A percentile compares a stretch with the other conserved stretches of the same genome.
Evolutionary conservation across 2,113 vertebrate genomes (phyloP).

Genomic region (Empidonax traillii): DNA sequence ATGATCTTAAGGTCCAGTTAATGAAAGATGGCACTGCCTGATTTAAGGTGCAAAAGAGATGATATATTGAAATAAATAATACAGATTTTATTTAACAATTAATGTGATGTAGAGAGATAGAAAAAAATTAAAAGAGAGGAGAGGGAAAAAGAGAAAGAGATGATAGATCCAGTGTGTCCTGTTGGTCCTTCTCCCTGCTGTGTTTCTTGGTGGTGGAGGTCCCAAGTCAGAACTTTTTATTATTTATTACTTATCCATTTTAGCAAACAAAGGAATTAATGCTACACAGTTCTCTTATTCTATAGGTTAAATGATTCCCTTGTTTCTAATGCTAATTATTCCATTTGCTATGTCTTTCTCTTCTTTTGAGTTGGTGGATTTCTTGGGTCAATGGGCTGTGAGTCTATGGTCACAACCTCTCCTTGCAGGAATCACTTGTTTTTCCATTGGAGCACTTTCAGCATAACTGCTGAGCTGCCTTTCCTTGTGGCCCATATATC

Average conservation of each 20-base stretch:
- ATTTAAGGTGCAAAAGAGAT: neutral
- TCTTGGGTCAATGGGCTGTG: neutral
- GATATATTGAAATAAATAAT: neutral
- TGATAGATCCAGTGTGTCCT: neutral
- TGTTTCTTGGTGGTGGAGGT: neutral
- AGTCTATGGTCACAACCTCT: neutral
- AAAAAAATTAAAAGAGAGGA: neutral
- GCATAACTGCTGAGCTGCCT: neutral
- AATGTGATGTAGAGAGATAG: neutral
- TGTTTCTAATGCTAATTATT: neutral
- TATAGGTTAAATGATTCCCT: neutral
- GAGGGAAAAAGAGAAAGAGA: neutral
- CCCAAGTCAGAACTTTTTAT: neutral
- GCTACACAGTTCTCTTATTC: neutral
- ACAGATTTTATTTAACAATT: neutral
- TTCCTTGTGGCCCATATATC: neutral
- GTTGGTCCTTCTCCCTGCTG: neutral
- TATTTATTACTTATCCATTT: neutral
- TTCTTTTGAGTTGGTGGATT: fast-evolving
- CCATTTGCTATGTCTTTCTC: neutral
- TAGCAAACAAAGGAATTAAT: neutral
- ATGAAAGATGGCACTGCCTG: neutral
- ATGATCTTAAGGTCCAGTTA: neutral
- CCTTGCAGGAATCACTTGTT: neutral
- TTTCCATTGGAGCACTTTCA: neutral